Evolutionary conservation across 2,888 invertebrate genomes (phyloP), one percentile per base, ranked within the genome.

Genomic region (Spodoptera littoralis): DNA sequence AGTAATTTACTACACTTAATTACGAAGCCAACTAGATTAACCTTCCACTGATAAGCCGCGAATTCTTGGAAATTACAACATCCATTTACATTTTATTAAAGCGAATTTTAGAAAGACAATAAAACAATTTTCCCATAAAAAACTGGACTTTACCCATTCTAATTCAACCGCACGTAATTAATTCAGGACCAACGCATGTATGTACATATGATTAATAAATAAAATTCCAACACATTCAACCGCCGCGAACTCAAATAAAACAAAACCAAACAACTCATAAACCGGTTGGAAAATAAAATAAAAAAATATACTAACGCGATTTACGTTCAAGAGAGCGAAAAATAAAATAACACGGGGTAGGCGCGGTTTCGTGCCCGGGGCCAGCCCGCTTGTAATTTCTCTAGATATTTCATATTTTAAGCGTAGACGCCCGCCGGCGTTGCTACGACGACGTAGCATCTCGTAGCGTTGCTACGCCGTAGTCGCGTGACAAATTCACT

Each of bases 321-420:
- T 80, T 77, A 74, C 75, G 92, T 88, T 91, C 88, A 93, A 93
- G 92, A 91, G 92, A 89, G 90, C 90, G 90, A 86, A 90, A 92
- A 93, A 94, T 93, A 92, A 93, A 93, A 93, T 93, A 93, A 92
- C 90, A 86, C 89, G 88, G 86, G 84, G 88, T 92, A 90, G 90
- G 92, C 92, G 91, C 92, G 89, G 90, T 87, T 91, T 89, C 80
- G 77, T 84, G 90, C 91, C 93, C 84, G 77, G 80, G 85, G 91
- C 88, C 86, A 77, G 81, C 79, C 81, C 80, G 84, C 83, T 84
- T 88, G 92, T 91, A 93, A 93, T 94, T 92, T 90, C 91, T 90
- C 91, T 88, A 90, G 90, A 92, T 88, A 92, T 92, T 93, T 90
- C 88, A 89, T 90, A 90, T 90, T 91, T 90, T 88, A 87, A 86